A percentile compares a stretch with the other conserved stretches of the same genome.
Evolutionary conservation across 1,140 invertebrate genomes (phyloP).

Genomic region (Drosophila navojoa): DNA sequence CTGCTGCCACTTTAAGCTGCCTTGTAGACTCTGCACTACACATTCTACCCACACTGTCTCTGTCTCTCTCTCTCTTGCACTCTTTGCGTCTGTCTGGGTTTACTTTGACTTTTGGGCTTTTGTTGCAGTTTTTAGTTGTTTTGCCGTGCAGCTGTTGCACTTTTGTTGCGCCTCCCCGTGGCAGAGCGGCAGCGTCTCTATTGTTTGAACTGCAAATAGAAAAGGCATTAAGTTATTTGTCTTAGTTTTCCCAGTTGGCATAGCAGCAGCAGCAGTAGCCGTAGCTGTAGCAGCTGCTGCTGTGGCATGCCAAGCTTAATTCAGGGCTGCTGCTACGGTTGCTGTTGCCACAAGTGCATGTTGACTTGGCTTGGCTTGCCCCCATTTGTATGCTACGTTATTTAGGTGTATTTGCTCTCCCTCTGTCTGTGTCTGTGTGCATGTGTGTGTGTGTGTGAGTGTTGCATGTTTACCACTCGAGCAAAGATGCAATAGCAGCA

Average conservation of each 20-base stretch:
- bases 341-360: constrained; percentile 49
- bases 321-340: constrained; percentile 25
- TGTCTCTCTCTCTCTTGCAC: constrained; percentile 21
- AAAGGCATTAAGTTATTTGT: constrained; percentile 79
- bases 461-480: constrained; percentile 64
- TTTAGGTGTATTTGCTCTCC: constrained; percentile 52
- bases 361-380: constrained; percentile 73
- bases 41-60: constrained; percentile 58
- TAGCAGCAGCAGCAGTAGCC: constrained; percentile 8
- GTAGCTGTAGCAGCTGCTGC: constrained; percentile 5
- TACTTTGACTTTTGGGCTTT: constrained; percentile 50
- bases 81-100: constrained; percentile 24
- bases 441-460: constrained; percentile 19
- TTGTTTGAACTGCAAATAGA: constrained; percentile 79
- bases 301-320: constrained; percentile 32
- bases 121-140: constrained; percentile 35
- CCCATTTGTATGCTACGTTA: constrained; percentile 77
- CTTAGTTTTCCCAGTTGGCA: constrained; percentile 63
- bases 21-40: constrained; percentile 70
- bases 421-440: constrained; percentile 28
- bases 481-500: constrained; percentile 51
- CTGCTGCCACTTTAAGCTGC: constrained; percentile 72
- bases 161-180: constrained; percentile 58
- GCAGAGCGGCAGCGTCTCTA: constrained; percentile 17
- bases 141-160: constrained; percentile 70